phyloP scores from a whole-genome alignment of 2,888 invertebrate genomes.

The Callinectes sapidus region DNA sequence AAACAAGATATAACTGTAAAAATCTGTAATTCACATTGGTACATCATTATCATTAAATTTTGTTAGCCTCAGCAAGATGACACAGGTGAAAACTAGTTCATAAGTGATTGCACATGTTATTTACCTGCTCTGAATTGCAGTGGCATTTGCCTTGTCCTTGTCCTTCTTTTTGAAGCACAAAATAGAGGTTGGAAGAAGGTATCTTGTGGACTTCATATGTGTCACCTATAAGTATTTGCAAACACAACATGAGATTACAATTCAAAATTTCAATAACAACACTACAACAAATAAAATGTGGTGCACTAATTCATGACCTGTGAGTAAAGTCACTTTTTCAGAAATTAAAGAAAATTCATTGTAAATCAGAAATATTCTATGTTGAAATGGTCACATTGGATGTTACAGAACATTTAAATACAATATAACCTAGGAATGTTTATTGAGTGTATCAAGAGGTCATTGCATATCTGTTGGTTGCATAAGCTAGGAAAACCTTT shows the following conservation, averaged over 20 bases:
- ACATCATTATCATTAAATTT: background rate
- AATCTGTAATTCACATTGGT: too few relatives aligned
- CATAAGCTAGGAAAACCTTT: too few relatives aligned
- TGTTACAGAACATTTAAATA: too few relatives aligned
- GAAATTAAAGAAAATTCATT: too few relatives aligned
- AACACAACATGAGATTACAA: background rate
- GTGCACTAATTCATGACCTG: too few relatives aligned
- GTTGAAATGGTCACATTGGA: too few relatives aligned
- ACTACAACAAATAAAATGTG: background rate
- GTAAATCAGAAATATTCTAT: too few relatives aligned
- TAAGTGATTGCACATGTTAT: background rate
- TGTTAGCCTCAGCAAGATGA: background rate
- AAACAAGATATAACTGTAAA: background rate
- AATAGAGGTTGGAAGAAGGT: constrained; percentile 44
- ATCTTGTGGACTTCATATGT: constrained; percentile 42
- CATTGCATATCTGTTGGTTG: too few relatives aligned
- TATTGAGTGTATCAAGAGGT: too few relatives aligned
- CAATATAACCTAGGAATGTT: too few relatives aligned
- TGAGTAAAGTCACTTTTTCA: too few relatives aligned
- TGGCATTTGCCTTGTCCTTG: background rate
- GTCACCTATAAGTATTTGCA: background rate
- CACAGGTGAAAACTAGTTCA: background rate
- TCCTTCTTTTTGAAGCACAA: background rate
- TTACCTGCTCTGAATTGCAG: constrained; percentile 20
- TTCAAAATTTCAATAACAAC: background rate